Conservation (phyloP, 2,113 vertebrate genomes). For the Eulemur rufifrons region DNA sequence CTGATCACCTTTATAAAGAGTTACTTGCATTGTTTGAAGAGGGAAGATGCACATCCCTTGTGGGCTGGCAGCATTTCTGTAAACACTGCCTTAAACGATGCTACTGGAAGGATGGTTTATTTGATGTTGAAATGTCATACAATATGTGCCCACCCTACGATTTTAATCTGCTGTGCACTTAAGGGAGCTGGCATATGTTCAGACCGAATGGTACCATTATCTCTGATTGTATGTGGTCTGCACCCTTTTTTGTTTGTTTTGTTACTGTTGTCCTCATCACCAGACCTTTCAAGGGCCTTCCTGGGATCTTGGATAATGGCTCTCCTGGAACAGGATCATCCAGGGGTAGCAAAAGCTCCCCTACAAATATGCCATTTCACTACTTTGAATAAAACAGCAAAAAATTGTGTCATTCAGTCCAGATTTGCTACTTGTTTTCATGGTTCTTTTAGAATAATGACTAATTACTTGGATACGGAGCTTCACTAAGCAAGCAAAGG, state of each 20-base stretch:
- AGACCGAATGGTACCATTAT: neutral
- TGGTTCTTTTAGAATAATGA: neutral
- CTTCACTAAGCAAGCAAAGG: neutral
- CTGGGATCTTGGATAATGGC: neutral
- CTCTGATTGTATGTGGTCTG: neutral
- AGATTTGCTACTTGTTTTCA: neutral
- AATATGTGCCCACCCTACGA: fast-evolving
- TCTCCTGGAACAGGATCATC: neutral
- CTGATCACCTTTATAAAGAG: neutral
- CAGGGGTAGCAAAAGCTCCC: neutral
- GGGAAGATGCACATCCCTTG: neutral
- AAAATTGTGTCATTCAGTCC: neutral
- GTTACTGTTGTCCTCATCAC: neutral
- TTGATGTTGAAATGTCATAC: neutral
- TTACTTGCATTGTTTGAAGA: neutral
- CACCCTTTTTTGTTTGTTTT: neutral
- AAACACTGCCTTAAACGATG: fast-evolving
- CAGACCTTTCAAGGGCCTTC: neutral
- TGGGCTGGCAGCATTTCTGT: neutral
- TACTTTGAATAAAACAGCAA: neutral
- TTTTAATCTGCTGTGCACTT: neutral
- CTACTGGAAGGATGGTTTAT: neutral
- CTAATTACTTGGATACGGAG: neutral
- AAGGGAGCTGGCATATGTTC: neutral
- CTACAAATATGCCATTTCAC: neutral